Conservation (phyloP, 2,888 invertebrate species). For the Drosophila formosana region DNA sequence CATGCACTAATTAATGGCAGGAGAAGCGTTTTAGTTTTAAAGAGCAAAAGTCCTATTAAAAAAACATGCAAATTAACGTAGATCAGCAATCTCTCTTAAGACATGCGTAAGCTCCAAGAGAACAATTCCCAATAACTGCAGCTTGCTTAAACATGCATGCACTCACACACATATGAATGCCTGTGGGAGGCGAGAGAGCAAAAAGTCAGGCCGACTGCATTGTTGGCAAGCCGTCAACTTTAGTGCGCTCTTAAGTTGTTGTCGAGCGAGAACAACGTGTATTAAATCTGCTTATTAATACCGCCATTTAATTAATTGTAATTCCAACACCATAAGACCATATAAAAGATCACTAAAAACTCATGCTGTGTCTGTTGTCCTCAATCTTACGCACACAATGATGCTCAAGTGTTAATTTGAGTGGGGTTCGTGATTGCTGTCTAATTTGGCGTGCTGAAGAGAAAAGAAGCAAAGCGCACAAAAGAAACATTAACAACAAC, state of each 20-base stretch:
- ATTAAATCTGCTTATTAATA: not conserved
- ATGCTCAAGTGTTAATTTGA: constrained; percentile 12
- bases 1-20: not conserved
- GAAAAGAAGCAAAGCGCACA: constrained; percentile 15
- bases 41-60: not conserved
- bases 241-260: too few species aligned
- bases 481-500: constrained; percentile 10
- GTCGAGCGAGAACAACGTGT: not conserved
- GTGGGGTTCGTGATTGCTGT: constrained; percentile 5
- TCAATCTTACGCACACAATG: constrained; percentile 11
- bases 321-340: not conserved
- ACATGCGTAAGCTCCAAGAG: not conserved
- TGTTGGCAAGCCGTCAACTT: too few species aligned
- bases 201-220: not conserved
- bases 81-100: not conserved
- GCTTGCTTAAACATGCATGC: not conserved
- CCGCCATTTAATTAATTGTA: not conserved
- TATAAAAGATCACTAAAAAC: not conserved
- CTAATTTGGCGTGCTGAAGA: constrained; percentile 12
- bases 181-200: not conserved
- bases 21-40: not conserved
- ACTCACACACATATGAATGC: not conserved
- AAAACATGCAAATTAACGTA: not conserved
- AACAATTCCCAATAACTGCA: constrained; percentile 1
- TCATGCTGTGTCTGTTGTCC: not conserved